Percentiles rank a stretch among this genome's conserved stretches.
These are phyloP conservation scores for Sipunculus nudus DNA, from an alignment of 2,888 invertebrate species.

Conservation along the genomic window DNA sequence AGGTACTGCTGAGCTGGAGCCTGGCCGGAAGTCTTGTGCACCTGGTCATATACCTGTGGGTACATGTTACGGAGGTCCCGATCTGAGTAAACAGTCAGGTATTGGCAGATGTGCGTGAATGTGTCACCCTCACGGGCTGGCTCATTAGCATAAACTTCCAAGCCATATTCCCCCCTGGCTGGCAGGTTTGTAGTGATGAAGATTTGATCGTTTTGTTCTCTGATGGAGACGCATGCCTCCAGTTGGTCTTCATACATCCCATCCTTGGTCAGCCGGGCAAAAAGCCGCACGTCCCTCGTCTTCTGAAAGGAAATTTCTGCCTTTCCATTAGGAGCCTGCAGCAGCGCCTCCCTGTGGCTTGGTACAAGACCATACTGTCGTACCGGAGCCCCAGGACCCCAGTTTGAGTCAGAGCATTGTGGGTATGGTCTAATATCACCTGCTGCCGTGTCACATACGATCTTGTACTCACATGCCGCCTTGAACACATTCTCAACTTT, in stretches of 20 bases:
- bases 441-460: constrained; percentile 59
- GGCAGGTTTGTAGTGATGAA: constrained; percentile 58
- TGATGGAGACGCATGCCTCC: constrained; percentile 56
- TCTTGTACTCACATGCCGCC: constrained; percentile 66
- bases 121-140: constrained; percentile 61
- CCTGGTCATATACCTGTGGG: constrained; percentile 41
- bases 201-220: constrained; percentile 54
- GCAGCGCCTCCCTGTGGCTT: constrained; percentile 53
- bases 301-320: constrained; percentile 70
- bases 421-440: constrained; percentile 60
- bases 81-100: constrained; percentile 40
- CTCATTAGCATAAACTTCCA: constrained; percentile 66
- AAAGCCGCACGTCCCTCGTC: constrained; percentile 76
- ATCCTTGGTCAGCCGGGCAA: constrained; percentile 61
- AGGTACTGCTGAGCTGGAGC: not conserved
- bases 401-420: constrained; percentile 64
- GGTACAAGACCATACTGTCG: constrained; percentile 63
- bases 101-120: constrained; percentile 50
- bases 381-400: constrained; percentile 65
- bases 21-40: constrained; percentile 24
- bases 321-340: constrained; percentile 48
- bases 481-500: constrained; percentile 65
- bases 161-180: constrained; percentile 62
- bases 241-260: constrained; percentile 62
- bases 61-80: constrained; percentile 37